Evolutionary conservation across 2,888 invertebrate species (phyloP), one percentile per base, ranked within the genome.

Genomic region (Fissipunctia ypsillon): DNA sequence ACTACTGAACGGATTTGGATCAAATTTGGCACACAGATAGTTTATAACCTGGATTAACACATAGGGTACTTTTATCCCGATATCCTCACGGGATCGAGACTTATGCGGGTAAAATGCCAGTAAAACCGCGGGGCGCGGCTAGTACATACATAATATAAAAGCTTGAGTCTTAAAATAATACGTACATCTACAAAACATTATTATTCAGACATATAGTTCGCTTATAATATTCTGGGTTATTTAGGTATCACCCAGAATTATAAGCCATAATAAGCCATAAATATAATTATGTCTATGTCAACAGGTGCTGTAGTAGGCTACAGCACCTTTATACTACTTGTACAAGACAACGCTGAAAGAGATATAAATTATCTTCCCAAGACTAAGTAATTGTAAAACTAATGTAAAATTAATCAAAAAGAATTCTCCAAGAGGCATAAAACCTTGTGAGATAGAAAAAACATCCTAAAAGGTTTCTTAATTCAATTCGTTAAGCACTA

Each of bases 401-500:
- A 67, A 59, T 60, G 52, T 54, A 45, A 63, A 67, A 74, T 71
- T 69, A 69, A 85, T 82, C 64, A 77, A 67, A 22, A 35, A 56
- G 12, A 72, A 63, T 31, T 22, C 56, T 31, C 38, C 31, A 35
- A 59, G 43, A 60, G 22, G 22, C 35, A 76, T 69, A 60, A 69
- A 83, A 75, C 50, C 45, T 66, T 60, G n/a, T 5, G 31, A 35
- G 19, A 54, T 38, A 57, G 35, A 69, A 72, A 68, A 68, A 72
- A 64, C 57, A 69, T 67, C 60, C 67, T 77, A 80, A 83, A 84
- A 80, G 83, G 76, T 84, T 73, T 66, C 74, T 79, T 89, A 84
- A 88, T 89, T 87, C 86, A 86, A 89, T 88, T 86, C 82, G 38
- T 86, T 80, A 84, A 81, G 78, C 72, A 78, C 78, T 88, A 87